Base-by-base conservation (phyloP, 1,140 invertebrate genomes). In the Capitella teleta region DNA sequence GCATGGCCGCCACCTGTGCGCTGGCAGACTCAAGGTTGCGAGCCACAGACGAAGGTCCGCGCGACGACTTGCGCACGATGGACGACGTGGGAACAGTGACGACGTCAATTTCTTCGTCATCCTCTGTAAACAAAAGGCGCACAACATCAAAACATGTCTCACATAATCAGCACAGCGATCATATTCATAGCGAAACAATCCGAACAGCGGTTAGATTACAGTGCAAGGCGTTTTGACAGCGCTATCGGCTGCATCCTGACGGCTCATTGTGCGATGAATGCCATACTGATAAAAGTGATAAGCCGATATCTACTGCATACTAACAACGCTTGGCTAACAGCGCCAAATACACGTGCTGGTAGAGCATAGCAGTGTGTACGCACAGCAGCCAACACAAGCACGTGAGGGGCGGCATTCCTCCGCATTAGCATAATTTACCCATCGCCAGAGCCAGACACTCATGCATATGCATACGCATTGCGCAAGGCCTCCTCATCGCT, bases 61-160 rank as follows among this genome's bases (percentile, higher is more conserved):
- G 80, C 47, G 81, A 67, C 21, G 78, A 75, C 42, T 80, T 76
- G 21, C 79, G 74, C 54, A 83, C 80, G 36, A 73, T 80, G 80
- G 40, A 70, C 74, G 28, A n/a, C 36, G n/a, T 24, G 24, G 12
- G 23, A 12, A 81, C 70, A 0, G 80, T 80, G 5, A 85, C 84
- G 24, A 87, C 85, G 63, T 87, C 85, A 61, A 87, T 86, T 77
- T 85, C 83, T 69, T 86, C 84, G 61, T 87, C 84, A 36, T 52
- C 50, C 24, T 47, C 45, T 32, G 26, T 32, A 5, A 32, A 14
- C 4, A 5, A 18, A 6, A 19, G 16, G 16, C 19, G n/a, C n/a
- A 32, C 18, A 81, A 69, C 0, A 80, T 79, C 8, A 85, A 84
- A 26, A 86, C 84, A 62, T 86, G 84, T 61, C 86, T 86, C 76